Evolutionary conservation across 2,113 vertebrate species (phyloP), one percentile per base, ranked within the genome.

Genomic region (Perccottus glenii): DNA sequence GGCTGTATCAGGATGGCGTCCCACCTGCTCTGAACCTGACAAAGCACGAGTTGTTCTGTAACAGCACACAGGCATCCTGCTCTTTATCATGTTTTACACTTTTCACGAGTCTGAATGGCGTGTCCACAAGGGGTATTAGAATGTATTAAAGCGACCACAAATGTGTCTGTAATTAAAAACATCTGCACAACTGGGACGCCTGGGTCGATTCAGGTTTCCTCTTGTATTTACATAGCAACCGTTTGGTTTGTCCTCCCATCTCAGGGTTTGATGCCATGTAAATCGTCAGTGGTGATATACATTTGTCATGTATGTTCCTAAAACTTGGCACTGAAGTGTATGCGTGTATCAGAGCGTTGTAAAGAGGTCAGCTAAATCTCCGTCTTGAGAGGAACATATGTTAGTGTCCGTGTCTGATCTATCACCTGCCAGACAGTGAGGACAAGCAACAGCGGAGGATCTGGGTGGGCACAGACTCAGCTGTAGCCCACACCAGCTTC

Each of bases 351-450:
- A 14, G 42, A 65, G 70, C 74, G 76, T 73, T 80, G 82, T 63
- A 48, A 80, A 80, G 82, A 78, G 82, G 79, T 87, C 83, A 85
- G 73, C 64, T 70, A 80, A 91, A 87, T 78, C 87, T 86, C 70
- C 77, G 48, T 81, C 80, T 78, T 84, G 46, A 67, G 73, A 84
- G 69, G 69, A 88, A 90, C 87, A 89, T 71, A 73, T 87, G 88
- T 87, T 86, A 49, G 63, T 46, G 74, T 77, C 81, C 68, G 69
- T 84, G 84, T 87, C 82, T 81, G 84, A 87, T 86, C 80, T 78
- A 82, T 87, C 89, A 89, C 87, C 88, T 90, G 88, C 82, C 82
- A 87, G 86, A 82, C 87, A 73, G 83, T 73, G 88, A 84, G 81
- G 79, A 91, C 83, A 82, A 76, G 77, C 69, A 78, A 65, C 47